phyloP scores from a whole-genome alignment of 2,797 vertebrate genomes.

The Rhincodon typus region DNA sequence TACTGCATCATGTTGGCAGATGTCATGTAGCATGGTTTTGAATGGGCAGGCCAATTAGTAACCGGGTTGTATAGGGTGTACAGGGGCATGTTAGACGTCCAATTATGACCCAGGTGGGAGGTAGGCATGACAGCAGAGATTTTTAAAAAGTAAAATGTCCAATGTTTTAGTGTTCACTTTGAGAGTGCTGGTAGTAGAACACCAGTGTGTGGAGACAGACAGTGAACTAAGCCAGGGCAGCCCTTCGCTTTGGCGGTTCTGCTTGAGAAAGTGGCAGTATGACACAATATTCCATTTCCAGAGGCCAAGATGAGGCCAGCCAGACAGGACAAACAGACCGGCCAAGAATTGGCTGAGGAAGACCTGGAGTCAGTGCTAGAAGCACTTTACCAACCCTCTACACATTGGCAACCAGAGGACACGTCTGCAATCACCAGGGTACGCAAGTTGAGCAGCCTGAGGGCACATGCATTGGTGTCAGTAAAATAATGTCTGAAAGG shows the following conservation, averaged over 20 bases:
- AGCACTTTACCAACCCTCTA: neutral
- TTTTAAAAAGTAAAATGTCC: neutral
- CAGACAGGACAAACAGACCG: neutral
- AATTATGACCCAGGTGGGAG: neutral
- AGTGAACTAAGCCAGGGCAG: neutral
- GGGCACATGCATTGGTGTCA: neutral
- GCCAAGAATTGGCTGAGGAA: neutral
- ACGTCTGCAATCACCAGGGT: neutral
- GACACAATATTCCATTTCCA: neutral
- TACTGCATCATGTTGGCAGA: neutral
- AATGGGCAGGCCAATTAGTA: neutral
- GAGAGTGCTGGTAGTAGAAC: neutral
- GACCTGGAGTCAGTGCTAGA: neutral
- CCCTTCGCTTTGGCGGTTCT: neutral
- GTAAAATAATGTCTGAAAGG: neutral
- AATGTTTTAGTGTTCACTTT: neutral
- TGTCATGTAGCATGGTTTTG: neutral
- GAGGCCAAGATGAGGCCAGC: neutral
- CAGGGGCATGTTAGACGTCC: neutral
- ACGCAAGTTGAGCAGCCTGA: neutral
- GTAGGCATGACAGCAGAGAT: neutral
- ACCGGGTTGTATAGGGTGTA: too few species aligned
- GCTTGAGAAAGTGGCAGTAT: neutral
- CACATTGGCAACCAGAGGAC: neutral
- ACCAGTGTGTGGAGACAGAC: neutral